Evolutionary conservation across 53 echinoderm and acorn worm species (phyloP).

Genomic region (Holothuria scabra): DNA sequence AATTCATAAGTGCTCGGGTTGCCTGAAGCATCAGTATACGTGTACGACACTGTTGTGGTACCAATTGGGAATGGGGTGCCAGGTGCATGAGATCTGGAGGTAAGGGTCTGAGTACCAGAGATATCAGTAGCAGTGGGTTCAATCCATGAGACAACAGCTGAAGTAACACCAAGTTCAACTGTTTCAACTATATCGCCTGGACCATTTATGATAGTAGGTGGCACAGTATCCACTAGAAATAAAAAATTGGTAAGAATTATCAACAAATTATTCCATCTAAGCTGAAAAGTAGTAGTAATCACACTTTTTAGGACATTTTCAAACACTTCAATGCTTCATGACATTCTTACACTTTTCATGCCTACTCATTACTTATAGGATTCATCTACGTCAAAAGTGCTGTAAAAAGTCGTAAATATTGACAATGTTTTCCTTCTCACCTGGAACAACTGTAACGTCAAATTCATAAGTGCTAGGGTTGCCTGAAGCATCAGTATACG

Average conservation of each 20-base stretch:
- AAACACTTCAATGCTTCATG: too few species aligned
- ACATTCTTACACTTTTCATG: too few species aligned
- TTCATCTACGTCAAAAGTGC: too few species aligned
- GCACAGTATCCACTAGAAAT: slow-evolving; percentile 37
- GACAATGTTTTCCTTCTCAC: slow-evolving; percentile 43
- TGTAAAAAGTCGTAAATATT: too few species aligned
- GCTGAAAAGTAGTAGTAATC: too few species aligned
- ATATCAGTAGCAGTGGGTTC: slow-evolving; percentile 69
- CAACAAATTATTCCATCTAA: too few species aligned
- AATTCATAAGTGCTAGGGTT: slow-evolving; percentile 54
- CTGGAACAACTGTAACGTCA: slow-evolving; percentile 53
- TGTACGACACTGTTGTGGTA: slow-evolving; percentile 49
- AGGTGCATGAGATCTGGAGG: slow-evolving; percentile 43
- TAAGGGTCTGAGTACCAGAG: slow-evolving; percentile 61
- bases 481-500: slow-evolving; percentile 51
- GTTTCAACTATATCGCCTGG: slow-evolving; percentile 1
- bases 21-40: too few species aligned
- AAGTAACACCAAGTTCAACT: slow-evolving; percentile 44
- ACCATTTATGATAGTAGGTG: slow-evolving; percentile 29
- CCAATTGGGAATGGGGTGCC: slow-evolving; percentile 67
- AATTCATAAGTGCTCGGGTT: slow-evolving; percentile 36
- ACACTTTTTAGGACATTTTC: too few species aligned
- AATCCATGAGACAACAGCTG: slow-evolving; percentile 29
- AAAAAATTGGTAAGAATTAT: too few species aligned
- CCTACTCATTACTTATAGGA: too few species aligned